These are phyloP conservation scores for Bolborhynchus lineola DNA, from an alignment of 2,113 vertebrate species.

Conservation along the genomic window DNA sequence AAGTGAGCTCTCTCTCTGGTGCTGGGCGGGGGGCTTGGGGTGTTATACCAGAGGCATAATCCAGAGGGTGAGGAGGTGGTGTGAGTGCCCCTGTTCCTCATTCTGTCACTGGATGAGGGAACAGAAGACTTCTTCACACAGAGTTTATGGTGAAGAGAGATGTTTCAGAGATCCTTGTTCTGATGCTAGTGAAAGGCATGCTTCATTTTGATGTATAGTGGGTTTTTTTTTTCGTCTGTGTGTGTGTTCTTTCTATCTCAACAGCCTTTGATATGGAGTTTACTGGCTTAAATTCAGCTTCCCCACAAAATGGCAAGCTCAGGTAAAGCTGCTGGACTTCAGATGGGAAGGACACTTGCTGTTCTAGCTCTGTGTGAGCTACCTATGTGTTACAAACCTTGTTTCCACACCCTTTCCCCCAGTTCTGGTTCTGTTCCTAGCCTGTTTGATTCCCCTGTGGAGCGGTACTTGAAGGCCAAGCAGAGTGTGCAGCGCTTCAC, in stretches of 20 bases:
- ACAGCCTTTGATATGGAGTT: conserved; percentile 76
- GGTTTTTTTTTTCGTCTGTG: fast-evolving
- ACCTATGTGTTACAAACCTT: fast-evolving
- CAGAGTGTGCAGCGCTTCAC: conserved; percentile 68
- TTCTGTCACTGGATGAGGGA: fast-evolving
- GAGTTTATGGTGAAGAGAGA: fast-evolving
- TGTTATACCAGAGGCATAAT: fast-evolving
- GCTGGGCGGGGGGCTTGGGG: background rate
- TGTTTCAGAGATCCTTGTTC: fast-evolving
- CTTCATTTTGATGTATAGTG: background rate
- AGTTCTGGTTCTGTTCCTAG: background rate
- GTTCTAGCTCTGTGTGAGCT: background rate
- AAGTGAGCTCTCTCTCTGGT: fast-evolving
- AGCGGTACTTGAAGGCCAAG: conserved; percentile 70
- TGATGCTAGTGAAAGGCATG: fast-evolving
- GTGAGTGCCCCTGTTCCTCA: fast-evolving
- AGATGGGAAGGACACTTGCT: background rate
- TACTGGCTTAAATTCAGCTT: conserved; percentile 68
- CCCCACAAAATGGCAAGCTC: background rate
- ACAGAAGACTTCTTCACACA: fast-evolving
- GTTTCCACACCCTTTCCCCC: background rate
- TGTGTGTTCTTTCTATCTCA: background rate
- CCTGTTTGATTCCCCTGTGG: conserved; percentile 68
- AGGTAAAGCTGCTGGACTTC: conserved; percentile 59
- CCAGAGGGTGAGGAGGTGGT: background rate